Conservation (phyloP, 2,888 invertebrate species). For the Stictocephala bisonia region DNA sequence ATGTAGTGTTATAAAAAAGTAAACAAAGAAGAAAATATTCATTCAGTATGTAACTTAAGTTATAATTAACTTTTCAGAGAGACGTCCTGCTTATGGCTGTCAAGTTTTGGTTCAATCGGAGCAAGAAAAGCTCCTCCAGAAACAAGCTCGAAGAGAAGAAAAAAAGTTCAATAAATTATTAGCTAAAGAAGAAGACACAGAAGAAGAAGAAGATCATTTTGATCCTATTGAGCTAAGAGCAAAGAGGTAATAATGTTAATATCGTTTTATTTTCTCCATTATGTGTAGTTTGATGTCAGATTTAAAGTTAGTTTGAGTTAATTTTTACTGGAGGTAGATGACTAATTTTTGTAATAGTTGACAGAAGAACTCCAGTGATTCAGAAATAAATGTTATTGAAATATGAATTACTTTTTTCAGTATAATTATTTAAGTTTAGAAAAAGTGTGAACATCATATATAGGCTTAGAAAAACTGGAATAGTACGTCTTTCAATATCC, state of each 20-base stretch:
- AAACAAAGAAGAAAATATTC: no score
- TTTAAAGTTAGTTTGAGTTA: no score
- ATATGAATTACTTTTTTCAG: no score
- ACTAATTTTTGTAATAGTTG: no score
- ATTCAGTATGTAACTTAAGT: no score
- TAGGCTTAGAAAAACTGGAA: no score
- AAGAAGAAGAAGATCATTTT: slow-evolving; percentile 67
- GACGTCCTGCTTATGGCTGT: slow-evolving; percentile 75
- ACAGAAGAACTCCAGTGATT: no score
- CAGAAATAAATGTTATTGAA: no score
- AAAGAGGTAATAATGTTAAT: slow-evolving; percentile 68
- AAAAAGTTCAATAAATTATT: slow-evolving; percentile 73
- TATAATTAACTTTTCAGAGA: background rate
- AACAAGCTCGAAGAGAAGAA: slow-evolving; percentile 85
- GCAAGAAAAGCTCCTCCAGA: slow-evolving; percentile 80
- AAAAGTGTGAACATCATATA: no score
- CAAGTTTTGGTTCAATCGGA: slow-evolving; percentile 88
- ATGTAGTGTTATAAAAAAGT: background rate
- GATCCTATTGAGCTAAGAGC: slow-evolving; percentile 69
- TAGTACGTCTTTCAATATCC: no score
- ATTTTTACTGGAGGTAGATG: no score
- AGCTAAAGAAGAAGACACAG: slow-evolving; percentile 64
- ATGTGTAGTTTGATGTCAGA: background rate
- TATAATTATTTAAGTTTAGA: no score
- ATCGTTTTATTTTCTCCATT: background rate